Evolutionary conservation across 2,797 vertebrate genomes (phyloP), one percentile per base, ranked within the genome.

Genomic region (Kryptopterus vitreolus): DNA sequence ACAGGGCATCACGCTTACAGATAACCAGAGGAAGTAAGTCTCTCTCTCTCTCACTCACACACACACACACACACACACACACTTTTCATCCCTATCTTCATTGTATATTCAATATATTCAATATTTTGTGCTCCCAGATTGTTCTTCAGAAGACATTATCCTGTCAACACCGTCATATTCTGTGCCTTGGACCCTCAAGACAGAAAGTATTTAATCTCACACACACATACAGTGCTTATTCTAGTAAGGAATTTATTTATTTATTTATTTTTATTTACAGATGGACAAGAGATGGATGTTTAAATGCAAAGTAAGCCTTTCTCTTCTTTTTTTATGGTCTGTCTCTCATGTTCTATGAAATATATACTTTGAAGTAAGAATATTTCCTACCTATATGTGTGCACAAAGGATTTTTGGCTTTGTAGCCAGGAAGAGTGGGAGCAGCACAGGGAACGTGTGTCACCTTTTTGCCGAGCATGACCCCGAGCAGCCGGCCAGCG

Each of bases 1-100:
- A 0, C 98, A 99, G 87, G 98, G 98, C 80, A 97, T 99, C 91
- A 99, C 98, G 0, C 88, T 99, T 87, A 99, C 98, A 0, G 98
- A 99, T 93, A 99, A 99, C 91, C 97, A 99, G 91, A 94, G 98
- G 87, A 98, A 98, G 97, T 99, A 90, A 95, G 96, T 86, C 26
- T 22, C 24, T 52, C 48, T 43, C 35, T 43, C 63, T 11, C 62
- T 18, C 59, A 18, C 15, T 7, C 15, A 31, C 15, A 57, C 57
- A 29, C 10, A 26, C 57, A 59, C 26, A 63, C 69, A 0, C 8
- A 68, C 12, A 78, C 57, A 84, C 29, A 62, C 33, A 80, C 13
- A 26, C 7, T 38, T 43, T 43, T 43, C 10, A 43, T 43, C 38
- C 38, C 8, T 43, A 0, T 18, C 13, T 43, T 24, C 24, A 16